Base-by-base conservation (phyloP, 2,888 invertebrate genomes). In the Pemphredon lugubris region DNA sequence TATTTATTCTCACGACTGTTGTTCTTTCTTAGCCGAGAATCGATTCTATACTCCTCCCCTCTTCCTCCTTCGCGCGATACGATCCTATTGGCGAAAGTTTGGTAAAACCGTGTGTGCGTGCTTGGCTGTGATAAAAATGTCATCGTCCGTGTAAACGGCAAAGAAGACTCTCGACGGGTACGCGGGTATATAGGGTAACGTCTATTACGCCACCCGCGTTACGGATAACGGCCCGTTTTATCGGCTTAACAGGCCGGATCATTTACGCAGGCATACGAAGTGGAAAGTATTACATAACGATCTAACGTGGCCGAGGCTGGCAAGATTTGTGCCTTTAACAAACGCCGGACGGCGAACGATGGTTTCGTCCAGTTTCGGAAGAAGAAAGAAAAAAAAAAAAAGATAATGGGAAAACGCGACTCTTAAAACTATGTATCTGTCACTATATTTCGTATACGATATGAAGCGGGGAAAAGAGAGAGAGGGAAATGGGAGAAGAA, bases 141-240 rank as follows among this genome's bases (percentile, higher is more conserved):
- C 44, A 39, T 66, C 53, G 23, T 34, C 60, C 23, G 42, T 50
- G 60, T 39, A 66, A 60, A 47, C 39, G 48, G 30, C 45, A 21
- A 23, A 13, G 30, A 51, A 7, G n/a, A n/a, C n/a, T n/a, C 14
- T 5, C 42, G 2, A 18, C 18, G 26, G 1, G 32, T 7, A 44
- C 2, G 20, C 14, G 13, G 37, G n/a, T n/a, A n/a, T n/a, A 14
- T n/a, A 48, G n/a, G 37, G 30, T 30, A 47, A 54, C 26, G 47
- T 53, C 53, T 53, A 64, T 64, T 64, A 64, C 42, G 34, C 39
- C 32, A 55, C 7, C 18, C 39, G 58, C 26, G 34, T 64, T 64
- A 64, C 4, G 58, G 58, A 42, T 58, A 58, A 58, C 48, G 34
- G 16, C 39, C n/a, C 66, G 39, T 66, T 50, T 58, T 13, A 30